A percentile compares a stretch with the other conserved stretches of the same genome.
Evolutionary conservation across 2,888 invertebrate genomes (phyloP).

Genomic region (Andrena haemorrhoa): DNA sequence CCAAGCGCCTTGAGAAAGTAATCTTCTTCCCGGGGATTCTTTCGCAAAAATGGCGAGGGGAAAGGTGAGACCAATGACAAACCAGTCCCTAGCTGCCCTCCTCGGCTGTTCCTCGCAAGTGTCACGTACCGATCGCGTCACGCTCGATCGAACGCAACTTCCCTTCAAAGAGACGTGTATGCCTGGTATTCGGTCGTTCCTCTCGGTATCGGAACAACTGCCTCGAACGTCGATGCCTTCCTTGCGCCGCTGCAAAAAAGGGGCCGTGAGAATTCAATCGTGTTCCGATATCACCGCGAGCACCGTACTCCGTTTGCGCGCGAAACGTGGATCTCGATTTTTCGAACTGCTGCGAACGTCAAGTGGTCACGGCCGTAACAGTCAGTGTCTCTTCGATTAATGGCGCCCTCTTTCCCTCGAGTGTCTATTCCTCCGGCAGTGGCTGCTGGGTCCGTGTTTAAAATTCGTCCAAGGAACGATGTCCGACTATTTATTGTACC

Average conservation of each 20-base stretch:
- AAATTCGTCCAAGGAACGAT: background rate
- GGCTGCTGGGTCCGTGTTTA: background rate
- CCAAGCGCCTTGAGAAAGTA: constrained; percentile 1
- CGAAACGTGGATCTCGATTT: constrained; percentile 39
- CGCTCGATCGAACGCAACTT: constrained; percentile 20
- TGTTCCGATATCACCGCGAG: background rate
- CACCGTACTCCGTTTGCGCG: constrained; percentile 42
- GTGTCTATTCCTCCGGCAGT: background rate
- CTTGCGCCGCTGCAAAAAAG: background rate
- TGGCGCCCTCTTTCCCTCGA: background rate
- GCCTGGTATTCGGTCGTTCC: constrained; percentile 11
- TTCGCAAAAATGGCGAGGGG: constrained; percentile 17
- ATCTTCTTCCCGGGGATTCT: background rate
- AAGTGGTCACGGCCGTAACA: background rate
- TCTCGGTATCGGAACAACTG: background rate
- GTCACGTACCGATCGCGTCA: constrained; percentile 9
- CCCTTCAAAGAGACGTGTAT: constrained; percentile 5
- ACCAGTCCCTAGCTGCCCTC: constrained; percentile 16
- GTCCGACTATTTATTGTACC: background rate
- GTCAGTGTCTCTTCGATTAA: background rate
- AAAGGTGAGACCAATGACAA: constrained; percentile 30
- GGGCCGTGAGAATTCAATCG: background rate
- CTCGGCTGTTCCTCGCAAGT: background rate
- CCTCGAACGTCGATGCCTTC: background rate
- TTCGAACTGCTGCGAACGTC: background rate